These are phyloP conservation scores for Lucilia sericata DNA, from an alignment of 1,140 invertebrate genomes.

Conservation along the genomic window DNA sequence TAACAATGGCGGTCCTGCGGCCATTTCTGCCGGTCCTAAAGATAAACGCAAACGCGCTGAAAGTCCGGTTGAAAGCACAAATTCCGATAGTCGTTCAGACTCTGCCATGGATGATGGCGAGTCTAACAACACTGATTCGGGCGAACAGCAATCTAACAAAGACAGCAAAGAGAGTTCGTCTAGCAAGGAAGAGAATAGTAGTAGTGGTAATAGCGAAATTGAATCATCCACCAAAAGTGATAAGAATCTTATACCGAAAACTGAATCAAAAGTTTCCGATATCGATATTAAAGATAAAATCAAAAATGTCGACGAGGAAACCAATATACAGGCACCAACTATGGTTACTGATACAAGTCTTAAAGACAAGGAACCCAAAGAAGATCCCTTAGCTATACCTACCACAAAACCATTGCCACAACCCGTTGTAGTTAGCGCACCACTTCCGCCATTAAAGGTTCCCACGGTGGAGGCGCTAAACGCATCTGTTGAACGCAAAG, in stretches of 20 bases:
- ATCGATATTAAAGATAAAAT: constrained; percentile 61
- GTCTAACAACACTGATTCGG: constrained; percentile 66
- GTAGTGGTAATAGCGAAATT: constrained; percentile 46
- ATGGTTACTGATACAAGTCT: constrained; percentile 11
- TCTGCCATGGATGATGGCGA: constrained; percentile 83
- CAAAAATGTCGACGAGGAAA: constrained; percentile 67
- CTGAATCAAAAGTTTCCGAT: constrained; percentile 56
- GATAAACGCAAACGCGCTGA: constrained; percentile 79
- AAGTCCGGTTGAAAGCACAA: constrained; percentile 84
- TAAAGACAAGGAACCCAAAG: constrained; percentile 42
- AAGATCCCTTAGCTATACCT: constrained; percentile 50
- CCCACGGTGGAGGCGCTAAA: constrained; percentile 64
- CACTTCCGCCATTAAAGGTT: constrained; percentile 57
- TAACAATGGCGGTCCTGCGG: constrained; percentile 48
- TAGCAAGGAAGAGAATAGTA: constrained; percentile 57
- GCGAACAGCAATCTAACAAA: constrained; percentile 56
- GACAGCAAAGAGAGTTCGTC: constrained; percentile 39
- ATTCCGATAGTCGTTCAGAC: constrained; percentile 79
- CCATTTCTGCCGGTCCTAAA: constrained; percentile 64
- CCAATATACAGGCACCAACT: constrained; percentile 62
- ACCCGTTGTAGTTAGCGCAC: constrained; percentile 38
- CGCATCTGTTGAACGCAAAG: constrained; percentile 58
- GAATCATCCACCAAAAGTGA: constrained; percentile 53
- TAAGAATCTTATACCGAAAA: constrained; percentile 56
- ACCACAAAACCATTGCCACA: constrained; percentile 1